Conservation (phyloP, 2,888 invertebrate species). For the Cantharis flavilabris region DNA sequence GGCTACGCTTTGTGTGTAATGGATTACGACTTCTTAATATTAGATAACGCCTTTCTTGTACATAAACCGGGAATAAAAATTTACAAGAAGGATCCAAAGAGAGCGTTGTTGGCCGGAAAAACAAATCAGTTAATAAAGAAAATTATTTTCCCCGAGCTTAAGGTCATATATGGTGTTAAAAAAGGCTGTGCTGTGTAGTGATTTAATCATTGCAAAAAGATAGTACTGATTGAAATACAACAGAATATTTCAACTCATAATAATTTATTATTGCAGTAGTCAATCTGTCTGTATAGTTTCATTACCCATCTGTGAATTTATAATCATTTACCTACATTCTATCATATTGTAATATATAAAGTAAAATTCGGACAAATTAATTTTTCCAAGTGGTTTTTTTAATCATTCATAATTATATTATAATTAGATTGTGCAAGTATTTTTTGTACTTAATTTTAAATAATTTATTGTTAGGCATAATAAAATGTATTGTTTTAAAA, state of each 20-base stretch:
- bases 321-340: not conserved
- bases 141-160: conserved; percentile 83
- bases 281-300: not conserved
- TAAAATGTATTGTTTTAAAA: not conserved
- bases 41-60: conserved; percentile 91
- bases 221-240: not conserved
- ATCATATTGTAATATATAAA: not conserved
- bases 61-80: conserved; percentile 92
- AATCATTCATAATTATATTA: not conserved
- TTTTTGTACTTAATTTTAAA: conserved; percentile 23
- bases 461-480: conserved; percentile 3
- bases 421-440: conserved; percentile 7
- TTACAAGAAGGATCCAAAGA: conserved; percentile 76
- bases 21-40: conserved; percentile 90
- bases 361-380: not conserved
- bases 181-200: conserved; percentile 77
- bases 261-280: not conserved
- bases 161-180: conserved; percentile 79
- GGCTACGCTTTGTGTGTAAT: conserved; percentile 88
- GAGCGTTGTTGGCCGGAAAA: conserved; percentile 75
- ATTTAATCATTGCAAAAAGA: not conserved
- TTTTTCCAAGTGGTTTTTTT: not conserved
- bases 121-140: conserved; percentile 79
- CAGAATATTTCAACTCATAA: not conserved
- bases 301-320: not conserved